Percentiles rank a stretch among this genome's conserved stretches.
Evolutionary conservation across 2,888 invertebrate species (phyloP).

Genomic region (Melinopterus prodromus): DNA sequence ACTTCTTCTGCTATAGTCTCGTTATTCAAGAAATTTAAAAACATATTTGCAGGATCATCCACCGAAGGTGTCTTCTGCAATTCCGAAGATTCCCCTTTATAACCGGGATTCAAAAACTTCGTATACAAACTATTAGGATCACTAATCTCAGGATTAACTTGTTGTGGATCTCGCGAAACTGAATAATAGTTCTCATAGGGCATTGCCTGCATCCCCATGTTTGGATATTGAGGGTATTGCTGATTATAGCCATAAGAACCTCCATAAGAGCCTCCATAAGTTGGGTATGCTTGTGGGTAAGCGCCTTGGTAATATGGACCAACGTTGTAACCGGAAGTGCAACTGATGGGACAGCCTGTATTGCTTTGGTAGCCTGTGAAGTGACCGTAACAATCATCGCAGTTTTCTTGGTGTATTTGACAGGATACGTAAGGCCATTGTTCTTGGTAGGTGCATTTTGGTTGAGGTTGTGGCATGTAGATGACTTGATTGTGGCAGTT

Average conservation of each 20-base stretch:
- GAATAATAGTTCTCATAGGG: slow-evolving; percentile 7
- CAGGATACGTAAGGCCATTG: slow-evolving; percentile 58
- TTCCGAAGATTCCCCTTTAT: background rate
- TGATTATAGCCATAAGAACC: background rate
- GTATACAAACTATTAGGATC: background rate
- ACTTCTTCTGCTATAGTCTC: background rate
- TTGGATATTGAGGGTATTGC: slow-evolving; percentile 7
- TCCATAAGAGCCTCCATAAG: background rate
- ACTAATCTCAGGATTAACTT: slow-evolving; percentile 1
- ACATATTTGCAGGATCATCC: background rate
- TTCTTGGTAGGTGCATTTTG: slow-evolving; percentile 54
- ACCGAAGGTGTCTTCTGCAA: background rate
- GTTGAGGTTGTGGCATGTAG: slow-evolving; percentile 56
- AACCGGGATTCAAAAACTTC: background rate
- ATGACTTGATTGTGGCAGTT: slow-evolving; percentile 52
- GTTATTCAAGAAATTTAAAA: background rate
- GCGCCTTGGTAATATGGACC: background rate
- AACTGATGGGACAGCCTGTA: background rate
- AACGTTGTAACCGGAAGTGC: slow-evolving; percentile 5
- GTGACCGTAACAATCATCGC: slow-evolving; percentile 55
- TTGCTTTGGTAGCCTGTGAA: slow-evolving; percentile 7
- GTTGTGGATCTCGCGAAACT: background rate
- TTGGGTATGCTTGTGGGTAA: background rate
- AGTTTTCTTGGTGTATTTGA: slow-evolving; percentile 46
- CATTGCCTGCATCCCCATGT: background rate